Percentiles rank a stretch among this genome's conserved stretches.
phyloP scores from a whole-genome alignment of 2,113 vertebrate genomes.

The Tiliqua scincoides region DNA sequence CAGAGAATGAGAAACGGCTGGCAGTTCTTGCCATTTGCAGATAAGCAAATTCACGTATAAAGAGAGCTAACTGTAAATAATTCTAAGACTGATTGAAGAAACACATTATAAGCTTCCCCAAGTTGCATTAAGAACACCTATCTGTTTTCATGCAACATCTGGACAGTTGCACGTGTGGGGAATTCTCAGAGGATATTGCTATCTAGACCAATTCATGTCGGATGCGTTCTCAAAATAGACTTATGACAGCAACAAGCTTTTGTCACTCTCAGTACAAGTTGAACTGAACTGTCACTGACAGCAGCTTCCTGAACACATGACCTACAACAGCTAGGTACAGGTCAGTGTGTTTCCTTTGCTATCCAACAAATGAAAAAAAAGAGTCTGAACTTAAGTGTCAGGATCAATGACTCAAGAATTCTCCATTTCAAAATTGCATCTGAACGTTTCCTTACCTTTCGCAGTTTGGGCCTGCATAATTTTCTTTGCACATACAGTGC shows the following conservation, averaged over 20 bases:
- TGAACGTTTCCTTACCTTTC: slow-evolving; percentile 85
- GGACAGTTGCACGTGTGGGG: background rate
- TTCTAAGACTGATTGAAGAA: background rate
- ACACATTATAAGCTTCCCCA: background rate
- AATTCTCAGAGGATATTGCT: background rate
- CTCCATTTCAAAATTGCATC: background rate
- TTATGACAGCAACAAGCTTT: background rate
- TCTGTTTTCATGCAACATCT: background rate
- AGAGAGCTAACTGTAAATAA: no score
- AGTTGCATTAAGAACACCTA: background rate
- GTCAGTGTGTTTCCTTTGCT: background rate
- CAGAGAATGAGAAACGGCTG: no score
- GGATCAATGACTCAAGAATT: background rate
- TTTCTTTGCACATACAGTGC: slow-evolving; percentile 90
- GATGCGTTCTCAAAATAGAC: background rate
- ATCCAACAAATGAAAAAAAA: background rate
- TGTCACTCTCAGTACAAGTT: rapidly evolving
- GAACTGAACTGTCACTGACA: background rate
- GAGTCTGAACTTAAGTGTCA: background rate
- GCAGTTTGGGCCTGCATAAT: slow-evolving; percentile 91
- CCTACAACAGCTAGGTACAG: background rate
- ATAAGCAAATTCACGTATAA: no score
- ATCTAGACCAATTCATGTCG: background rate
- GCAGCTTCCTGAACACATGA: background rate
- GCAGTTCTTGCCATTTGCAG: no score